Percentiles rank a stretch among this genome's conserved stretches.
Conservation (phyloP, 2,113 vertebrate genomes). For the Sinocyclocheilus anshuiensis region DNA sequence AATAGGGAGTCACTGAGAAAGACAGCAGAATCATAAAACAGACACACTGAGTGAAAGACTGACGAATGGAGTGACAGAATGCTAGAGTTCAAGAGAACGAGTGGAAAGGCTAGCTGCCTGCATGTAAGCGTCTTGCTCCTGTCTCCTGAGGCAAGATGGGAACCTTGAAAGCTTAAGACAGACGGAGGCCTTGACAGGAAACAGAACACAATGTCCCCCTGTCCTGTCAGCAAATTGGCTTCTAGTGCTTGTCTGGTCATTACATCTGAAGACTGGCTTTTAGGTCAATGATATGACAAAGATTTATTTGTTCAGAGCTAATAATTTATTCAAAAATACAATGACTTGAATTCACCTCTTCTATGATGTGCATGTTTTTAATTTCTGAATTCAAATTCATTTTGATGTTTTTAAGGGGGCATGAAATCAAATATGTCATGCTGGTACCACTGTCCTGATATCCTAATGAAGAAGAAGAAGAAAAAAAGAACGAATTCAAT, state of each 20-base stretch:
- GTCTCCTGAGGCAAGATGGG: slow-evolving; percentile 16
- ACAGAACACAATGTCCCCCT: slow-evolving; percentile 5
- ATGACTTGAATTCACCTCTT: neutral
- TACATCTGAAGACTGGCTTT: neutral
- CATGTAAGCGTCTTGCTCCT: slow-evolving; percentile 14
- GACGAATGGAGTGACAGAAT: neutral
- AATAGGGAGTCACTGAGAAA: neutral
- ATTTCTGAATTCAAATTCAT: neutral
- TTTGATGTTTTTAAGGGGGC: neutral
- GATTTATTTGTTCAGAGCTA: neutral
- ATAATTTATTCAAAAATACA: neutral
- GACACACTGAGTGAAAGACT: neutral
- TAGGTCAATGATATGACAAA: neutral
- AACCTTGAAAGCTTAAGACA: slow-evolving; percentile 25
- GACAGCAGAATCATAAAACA: slow-evolving; percentile 25
- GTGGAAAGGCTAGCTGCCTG: slow-evolving; percentile 9
- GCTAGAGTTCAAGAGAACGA: neutral
- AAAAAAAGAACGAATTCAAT: neutral
- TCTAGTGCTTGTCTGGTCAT: neutral
- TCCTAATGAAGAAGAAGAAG: neutral
- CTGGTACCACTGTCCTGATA: neutral
- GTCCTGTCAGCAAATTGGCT: slow-evolving; percentile 19
- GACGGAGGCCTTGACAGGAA: slow-evolving; percentile 2
- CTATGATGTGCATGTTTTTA: neutral
- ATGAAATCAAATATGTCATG: neutral